Percentiles rank a stretch among this genome's conserved stretches.
Evolutionary conservation across 2,797 vertebrate genomes (phyloP).

Genomic region (Mormyrops attenuatus): DNA sequence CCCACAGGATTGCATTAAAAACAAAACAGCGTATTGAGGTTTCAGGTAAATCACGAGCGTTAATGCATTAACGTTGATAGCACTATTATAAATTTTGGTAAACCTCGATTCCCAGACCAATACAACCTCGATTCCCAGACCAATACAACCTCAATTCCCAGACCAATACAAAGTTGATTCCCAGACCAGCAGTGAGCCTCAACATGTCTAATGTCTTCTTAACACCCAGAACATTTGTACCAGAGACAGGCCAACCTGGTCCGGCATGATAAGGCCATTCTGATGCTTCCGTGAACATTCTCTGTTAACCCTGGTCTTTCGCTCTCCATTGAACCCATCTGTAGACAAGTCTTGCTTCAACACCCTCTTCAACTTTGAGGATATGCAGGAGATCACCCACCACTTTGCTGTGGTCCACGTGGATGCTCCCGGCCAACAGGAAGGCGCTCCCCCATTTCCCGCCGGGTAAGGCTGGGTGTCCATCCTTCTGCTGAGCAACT

Average conservation of each 20-base stretch:
- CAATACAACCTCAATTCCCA: neutral
- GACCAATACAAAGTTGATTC: neutral
- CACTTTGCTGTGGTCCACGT: conserved; percentile 90
- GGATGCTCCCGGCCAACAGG: conserved; percentile 90
- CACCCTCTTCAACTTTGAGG: conserved; percentile 91
- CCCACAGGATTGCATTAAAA: no score
- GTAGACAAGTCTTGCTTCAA: conserved; percentile 95
- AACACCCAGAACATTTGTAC: neutral
- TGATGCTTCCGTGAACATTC: neutral
- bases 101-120: no score
- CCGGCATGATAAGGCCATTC: neutral
- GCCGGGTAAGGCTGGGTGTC: conserved; percentile 61
- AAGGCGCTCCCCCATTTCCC: conserved; percentile 81
- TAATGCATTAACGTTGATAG: neutral
- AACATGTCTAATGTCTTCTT: neutral
- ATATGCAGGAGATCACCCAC: conserved; percentile 93
- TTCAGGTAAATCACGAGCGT: neutral
- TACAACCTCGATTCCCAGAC: neutral
- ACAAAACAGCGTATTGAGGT: neutral
- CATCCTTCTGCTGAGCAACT: no score
- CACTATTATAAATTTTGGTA: neutral
- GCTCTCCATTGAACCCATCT: conserved; percentile 29
- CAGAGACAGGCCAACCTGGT: neutral
- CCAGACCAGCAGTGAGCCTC: neutral
- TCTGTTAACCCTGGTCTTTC: neutral